Percentiles rank a stretch among this genome's conserved stretches.
These are phyloP conservation scores for Oreocharis arfaki DNA, from an alignment of 2,113 vertebrate species.

Conservation along the genomic window DNA sequence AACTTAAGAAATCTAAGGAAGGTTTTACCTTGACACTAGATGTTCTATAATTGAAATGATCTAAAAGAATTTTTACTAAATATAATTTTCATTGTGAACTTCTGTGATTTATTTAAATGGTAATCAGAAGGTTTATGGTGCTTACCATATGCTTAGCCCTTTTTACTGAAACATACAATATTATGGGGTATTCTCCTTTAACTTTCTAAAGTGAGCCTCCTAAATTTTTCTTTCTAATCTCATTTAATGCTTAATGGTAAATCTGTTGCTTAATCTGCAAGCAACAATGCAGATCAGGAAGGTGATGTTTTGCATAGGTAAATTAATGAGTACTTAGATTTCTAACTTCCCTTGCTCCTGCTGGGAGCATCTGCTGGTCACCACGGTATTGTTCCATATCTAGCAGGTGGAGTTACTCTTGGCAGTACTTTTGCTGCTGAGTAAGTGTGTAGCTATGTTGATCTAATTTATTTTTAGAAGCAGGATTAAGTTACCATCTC, in stretches of 20 bases:
- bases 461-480: constrained; percentile 67
- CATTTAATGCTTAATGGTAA: not conserved
- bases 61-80: not conserved
- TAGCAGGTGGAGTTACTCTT: constrained; percentile 36
- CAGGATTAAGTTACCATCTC: constrained; percentile 2
- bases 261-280: not conserved
- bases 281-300: not conserved
- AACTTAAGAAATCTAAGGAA: not conserved
- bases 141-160: not conserved
- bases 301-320: not conserved
- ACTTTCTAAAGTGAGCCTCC: not conserved
- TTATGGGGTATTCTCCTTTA: not conserved
- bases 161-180: not conserved
- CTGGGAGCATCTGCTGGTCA: not conserved
- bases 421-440: constrained; percentile 29
- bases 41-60: not conserved
- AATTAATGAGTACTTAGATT: not conserved
- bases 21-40: not conserved
- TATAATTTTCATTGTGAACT: not conserved
- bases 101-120: not conserved
- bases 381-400: not conserved
- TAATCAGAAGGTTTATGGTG: not conserved
- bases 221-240: not conserved
- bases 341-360: not conserved
- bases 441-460: constrained; percentile 22